These are phyloP conservation scores for Rhizomys pruinosus DNA, from an alignment of 2,113 vertebrate species.

Conservation along the genomic window DNA sequence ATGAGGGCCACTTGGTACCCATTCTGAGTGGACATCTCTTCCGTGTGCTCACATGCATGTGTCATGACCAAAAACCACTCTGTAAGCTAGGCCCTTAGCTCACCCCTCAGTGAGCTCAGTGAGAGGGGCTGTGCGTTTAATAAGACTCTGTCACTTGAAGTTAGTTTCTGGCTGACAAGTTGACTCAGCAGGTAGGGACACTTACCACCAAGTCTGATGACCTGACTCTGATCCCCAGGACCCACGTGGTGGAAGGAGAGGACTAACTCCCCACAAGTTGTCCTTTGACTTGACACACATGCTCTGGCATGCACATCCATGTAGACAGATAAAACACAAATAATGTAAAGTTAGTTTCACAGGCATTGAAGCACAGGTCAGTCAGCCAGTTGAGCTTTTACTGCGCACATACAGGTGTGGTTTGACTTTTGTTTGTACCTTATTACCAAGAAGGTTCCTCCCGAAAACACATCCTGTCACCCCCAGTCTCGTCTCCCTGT, in stretches of 20 bases:
- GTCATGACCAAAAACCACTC: slow-evolving; percentile 60
- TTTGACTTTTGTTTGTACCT: slow-evolving; percentile 60
- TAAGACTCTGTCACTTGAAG: background rate
- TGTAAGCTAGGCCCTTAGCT: slow-evolving; percentile 41
- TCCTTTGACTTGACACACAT: background rate
- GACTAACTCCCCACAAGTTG: background rate
- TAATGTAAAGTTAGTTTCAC: background rate
- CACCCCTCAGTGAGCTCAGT: background rate
- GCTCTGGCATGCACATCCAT: no score
- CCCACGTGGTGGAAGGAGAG: background rate
- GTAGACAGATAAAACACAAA: no score
- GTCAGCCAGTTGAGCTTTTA: slow-evolving; percentile 54
- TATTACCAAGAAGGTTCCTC: slow-evolving; percentile 68
- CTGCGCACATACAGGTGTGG: slow-evolving; percentile 68
- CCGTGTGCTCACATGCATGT: background rate
- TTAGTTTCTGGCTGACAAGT: background rate
- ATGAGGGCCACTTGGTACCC: slow-evolving; percentile 39
- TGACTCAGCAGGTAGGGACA: background rate
- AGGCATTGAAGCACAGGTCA: slow-evolving; percentile 24
- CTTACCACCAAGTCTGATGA: background rate
- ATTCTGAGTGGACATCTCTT: no score
- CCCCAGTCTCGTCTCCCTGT: background rate
- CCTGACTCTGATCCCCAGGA: background rate
- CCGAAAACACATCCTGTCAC: slow-evolving; percentile 35
- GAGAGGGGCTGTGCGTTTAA: background rate